These are phyloP conservation scores for Tineola bisselliella DNA, from an alignment of 2,888 invertebrate species.

Conservation along the genomic window DNA sequence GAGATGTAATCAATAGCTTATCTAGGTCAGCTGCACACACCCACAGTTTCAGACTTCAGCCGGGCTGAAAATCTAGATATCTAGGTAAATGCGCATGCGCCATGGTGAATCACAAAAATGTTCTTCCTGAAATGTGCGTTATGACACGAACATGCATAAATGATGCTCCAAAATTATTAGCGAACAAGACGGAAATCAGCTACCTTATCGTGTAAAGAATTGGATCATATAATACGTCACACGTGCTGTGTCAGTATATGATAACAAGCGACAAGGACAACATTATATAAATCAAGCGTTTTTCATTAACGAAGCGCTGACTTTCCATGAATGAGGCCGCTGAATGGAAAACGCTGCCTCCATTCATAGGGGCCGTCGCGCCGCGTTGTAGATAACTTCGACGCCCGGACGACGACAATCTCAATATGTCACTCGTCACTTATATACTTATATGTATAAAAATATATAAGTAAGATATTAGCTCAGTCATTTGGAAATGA, in stretches of 20 bases:
- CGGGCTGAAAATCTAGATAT: background rate
- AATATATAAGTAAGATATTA: too few relatives aligned
- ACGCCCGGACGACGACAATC: background rate
- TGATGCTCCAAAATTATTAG: background rate
- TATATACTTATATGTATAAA: background rate
- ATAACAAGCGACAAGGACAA: constrained; percentile 39
- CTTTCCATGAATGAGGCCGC: constrained; percentile 62
- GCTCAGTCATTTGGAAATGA: too few relatives aligned
- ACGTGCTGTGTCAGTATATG: constrained; percentile 34
- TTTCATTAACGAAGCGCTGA: constrained; percentile 58
- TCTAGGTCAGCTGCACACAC: constrained; percentile 3
- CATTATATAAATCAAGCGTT: constrained; percentile 38
- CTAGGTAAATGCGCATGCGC: background rate
- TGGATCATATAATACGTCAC: constrained; percentile 18
- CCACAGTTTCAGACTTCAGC: background rate
- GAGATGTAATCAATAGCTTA: constrained; percentile 1
- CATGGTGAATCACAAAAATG: background rate
- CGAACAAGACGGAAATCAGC: background rate
- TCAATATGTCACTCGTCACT: background rate
- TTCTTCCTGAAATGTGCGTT: background rate
- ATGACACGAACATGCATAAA: background rate
- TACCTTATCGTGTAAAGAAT: background rate
- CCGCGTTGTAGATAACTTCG: background rate
- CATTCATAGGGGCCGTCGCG: constrained; percentile 47
- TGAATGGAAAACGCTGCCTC: constrained; percentile 55